Percentiles rank a stretch among this genome's conserved stretches.
phyloP scores from a whole-genome alignment of 2,797 vertebrate species.

The Scyliorhinus canicula region DNA sequence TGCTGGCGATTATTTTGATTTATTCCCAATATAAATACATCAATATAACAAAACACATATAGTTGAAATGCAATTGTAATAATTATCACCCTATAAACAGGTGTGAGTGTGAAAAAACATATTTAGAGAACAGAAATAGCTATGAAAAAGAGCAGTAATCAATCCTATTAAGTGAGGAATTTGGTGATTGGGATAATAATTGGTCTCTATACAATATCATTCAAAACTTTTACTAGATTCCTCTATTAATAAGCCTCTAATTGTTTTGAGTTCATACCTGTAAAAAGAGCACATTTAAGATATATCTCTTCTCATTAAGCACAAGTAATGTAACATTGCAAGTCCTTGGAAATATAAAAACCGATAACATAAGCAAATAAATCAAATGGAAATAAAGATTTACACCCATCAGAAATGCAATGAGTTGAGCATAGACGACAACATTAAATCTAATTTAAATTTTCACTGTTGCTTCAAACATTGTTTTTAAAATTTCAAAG shows the following conservation, averaged over 20 bases:
- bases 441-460: neutral
- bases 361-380: neutral
- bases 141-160: neutral
- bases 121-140: neutral
- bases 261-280: neutral
- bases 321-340: neutral
- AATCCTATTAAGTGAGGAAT: neutral
- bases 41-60: neutral
- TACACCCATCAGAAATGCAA: neutral
- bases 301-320: neutral
- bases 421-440: neutral
- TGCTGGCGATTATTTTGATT: neutral
- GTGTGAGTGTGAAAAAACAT: neutral
- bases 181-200: neutral
- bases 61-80: neutral
- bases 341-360: neutral
- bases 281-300: neutral
- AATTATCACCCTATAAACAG: neutral
- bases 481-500: neutral
- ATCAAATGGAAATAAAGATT: neutral
- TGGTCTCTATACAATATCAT: neutral
- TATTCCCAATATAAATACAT: conserved; percentile 4
- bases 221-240: neutral
- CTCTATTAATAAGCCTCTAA: neutral
- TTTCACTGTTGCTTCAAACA: neutral